Evolutionary conservation across 2,888 invertebrate genomes (phyloP), one percentile per base, ranked within the genome.

Genomic region (Polydrusus tereticollis): DNA sequence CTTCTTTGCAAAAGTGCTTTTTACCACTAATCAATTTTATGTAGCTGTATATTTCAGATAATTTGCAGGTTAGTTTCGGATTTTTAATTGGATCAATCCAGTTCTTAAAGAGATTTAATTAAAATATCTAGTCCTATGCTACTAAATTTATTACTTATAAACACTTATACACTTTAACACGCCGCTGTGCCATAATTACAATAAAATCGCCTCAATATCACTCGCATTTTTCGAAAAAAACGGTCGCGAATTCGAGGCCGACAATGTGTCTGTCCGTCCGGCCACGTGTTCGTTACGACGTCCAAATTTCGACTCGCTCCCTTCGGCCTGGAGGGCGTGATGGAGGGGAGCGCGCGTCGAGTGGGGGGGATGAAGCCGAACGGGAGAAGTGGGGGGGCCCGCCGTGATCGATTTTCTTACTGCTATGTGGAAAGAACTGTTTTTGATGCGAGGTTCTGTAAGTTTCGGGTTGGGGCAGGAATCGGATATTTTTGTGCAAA

Each of bases 401-500:
- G 45, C 59, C 58, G 41, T 59, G 60, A 70, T 70, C 64, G 70
- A 70, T 70, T 70, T 70, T 70, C 70, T 70, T 70, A 57, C 64
- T 29, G 70, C 70, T 64, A 33, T 58, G 45, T 57, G 59, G 59
- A 59, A 59, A 68, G 47, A 50, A n/a, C 50, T 68, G 68, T 68
- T 68, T 68, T 68, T 68, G 64, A 69, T 50, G 47, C 69, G 47
- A 63, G 45, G 41, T 38, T 38, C 62, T 66, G 66, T 58, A 67
- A 67, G 64, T 36, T 52, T 66, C 18, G 65, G 47, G 55, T 38
- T 55, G 45, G 45, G 45, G 36, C 21, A 47, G 67, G 58, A n/a
- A n/a, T n/a, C n/a, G n/a, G n/a, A n/a, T n/a, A n/a, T n/a, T n/a
- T n/a, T n/a, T n/a, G n/a, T n/a, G n/a, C n/a, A n/a, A n/a, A n/a